Percentiles rank a stretch among this genome's conserved stretches.
phyloP scores from a whole-genome alignment of 2,113 vertebrate species.

The Etia nguti region DNA sequence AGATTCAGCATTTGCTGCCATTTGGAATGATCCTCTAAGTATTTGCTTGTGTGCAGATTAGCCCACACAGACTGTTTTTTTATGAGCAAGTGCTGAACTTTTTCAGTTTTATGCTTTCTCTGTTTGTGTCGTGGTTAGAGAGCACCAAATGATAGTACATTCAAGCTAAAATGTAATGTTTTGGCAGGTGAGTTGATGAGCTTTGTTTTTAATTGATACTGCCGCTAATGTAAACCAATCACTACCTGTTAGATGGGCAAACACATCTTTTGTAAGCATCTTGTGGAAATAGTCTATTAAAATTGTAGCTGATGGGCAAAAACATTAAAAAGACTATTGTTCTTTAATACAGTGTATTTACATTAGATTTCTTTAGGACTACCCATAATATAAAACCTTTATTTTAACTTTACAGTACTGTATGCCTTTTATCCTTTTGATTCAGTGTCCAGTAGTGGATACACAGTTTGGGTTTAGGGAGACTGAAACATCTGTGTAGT shows the following conservation, averaged over 20 bases:
- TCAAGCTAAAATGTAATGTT: neutral
- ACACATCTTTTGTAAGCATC: neutral
- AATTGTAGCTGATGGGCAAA: neutral
- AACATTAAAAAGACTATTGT: neutral
- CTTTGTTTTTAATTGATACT: neutral
- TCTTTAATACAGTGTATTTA: neutral
- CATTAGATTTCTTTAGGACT: neutral
- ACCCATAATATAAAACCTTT: conserved; percentile 29
- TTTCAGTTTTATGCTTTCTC: neutral
- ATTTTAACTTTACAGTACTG: conserved; percentile 6
- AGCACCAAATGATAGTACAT: neutral
- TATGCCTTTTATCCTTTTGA: neutral
- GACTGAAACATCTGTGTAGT: neutral
- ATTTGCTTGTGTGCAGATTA: neutral
- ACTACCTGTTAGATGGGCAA: neutral
- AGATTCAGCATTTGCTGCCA: neutral
- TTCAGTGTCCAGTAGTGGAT: neutral
- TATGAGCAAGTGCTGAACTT: neutral
- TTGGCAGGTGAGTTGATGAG: neutral
- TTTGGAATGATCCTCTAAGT: neutral
- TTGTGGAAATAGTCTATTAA: neutral
- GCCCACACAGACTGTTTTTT: neutral
- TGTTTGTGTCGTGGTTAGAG: neutral
- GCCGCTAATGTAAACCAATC: neutral
- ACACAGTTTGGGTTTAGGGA: neutral